Evolutionary conservation across 2,797 vertebrate genomes (phyloP), one percentile per base, ranked within the genome.

Genomic region (Enoplosus armatus): DNA sequence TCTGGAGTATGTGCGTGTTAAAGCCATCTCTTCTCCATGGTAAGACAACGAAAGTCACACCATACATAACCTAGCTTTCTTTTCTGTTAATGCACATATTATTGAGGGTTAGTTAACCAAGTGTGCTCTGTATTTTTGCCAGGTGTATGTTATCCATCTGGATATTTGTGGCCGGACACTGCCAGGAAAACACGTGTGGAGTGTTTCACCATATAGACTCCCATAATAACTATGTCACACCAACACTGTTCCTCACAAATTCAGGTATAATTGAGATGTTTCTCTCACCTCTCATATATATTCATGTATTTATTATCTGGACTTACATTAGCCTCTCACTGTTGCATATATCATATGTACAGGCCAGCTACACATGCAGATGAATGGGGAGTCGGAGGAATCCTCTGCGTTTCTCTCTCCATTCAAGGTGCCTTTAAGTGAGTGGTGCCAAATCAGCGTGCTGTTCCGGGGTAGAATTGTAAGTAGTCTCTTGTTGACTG

Each of bases 301-400:
- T 51, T 50, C 2, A 50, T n/a, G 11, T 24, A 18, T 41, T 41
- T 41, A 26, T n/a, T 47, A 11, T 29, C 2, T 39, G 2, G 14
- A 50, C 43, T 69, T 33, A n/a, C 18, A 10, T 20, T 16, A 24
- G 2, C 16, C 11, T 55, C 12, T 56, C 7, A 29, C 12, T 6
- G 6, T 55, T 55, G 18, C 29, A 20, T n/a, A n/a, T n/a, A n/a
- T 39, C 37, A 12, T 61, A 6, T 72, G 48, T 59, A 5, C 84
- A 97, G 96, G 95, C 11, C 82, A 90, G 29, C 64, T 96, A 1
- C 96, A 97, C 26, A 3, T 96, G 29, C 96, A 97, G 90, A 65
- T 95, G 74, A 85, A 75, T 3, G 90, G 90, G 59, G 78, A 82
- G 22, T 47, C 73, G 2, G 73, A 79, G 6, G 80, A 85, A 20